phyloP scores from a whole-genome alignment of 2,113 vertebrate genomes.

The Azemiops feae region DNA sequence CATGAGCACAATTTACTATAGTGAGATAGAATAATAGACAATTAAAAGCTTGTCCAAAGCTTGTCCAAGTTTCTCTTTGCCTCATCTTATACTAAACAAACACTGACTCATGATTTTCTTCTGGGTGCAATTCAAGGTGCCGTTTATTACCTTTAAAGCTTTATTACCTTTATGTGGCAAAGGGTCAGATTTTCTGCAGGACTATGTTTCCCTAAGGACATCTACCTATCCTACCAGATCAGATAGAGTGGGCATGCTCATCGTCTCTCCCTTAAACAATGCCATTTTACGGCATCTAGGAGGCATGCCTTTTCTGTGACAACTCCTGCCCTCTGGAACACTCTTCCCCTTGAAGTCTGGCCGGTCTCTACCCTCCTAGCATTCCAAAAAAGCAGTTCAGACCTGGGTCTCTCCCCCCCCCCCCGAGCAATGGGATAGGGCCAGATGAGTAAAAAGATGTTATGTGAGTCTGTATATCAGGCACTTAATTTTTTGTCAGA shows the following conservation, averaged over 20 bases:
- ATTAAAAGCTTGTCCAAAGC: not conserved
- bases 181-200: not conserved
- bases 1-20: not conserved
- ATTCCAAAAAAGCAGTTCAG: not conserved
- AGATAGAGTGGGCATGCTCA: not conserved
- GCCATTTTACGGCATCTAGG: not conserved
- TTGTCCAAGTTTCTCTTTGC: not conserved
- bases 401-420: not conserved
- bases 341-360: not conserved
- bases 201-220: not conserved
- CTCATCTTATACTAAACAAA: not conserved
- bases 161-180: not conserved
- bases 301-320: not conserved
- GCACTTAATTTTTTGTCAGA: not conserved
- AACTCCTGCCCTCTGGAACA: not conserved
- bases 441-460: not conserved
- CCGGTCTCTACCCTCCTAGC: not conserved
- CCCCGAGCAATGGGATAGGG: not conserved
- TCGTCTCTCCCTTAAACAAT: not conserved
- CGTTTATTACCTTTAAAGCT: not conserved
- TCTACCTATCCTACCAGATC: not conserved
- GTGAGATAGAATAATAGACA: not conserved
- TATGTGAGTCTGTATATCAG: not conserved
- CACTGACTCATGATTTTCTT: not conserved
- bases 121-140: not conserved